These are phyloP conservation scores for Elgaria multicarinata DNA, from an alignment of 2,113 vertebrate species.

Conservation along the genomic window DNA sequence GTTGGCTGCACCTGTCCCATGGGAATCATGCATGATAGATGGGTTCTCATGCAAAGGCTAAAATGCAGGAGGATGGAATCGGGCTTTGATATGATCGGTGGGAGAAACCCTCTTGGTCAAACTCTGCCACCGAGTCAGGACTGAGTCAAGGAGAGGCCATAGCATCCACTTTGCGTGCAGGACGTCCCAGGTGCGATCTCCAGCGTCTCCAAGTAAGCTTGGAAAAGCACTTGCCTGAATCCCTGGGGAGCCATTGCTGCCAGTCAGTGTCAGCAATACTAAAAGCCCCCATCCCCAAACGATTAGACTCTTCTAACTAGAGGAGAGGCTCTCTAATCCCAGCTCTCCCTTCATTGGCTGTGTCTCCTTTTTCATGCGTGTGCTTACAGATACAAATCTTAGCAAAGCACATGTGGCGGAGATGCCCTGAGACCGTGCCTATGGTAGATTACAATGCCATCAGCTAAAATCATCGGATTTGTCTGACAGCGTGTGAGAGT, in stretches of 20 bases:
- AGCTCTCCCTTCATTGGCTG: too few species aligned
- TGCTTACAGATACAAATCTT: conserved; percentile 38
- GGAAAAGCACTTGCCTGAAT: too few species aligned
- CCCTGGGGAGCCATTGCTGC: too few species aligned
- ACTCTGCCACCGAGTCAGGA: neutral
- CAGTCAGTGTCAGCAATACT: too few species aligned
- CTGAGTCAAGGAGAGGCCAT: too few species aligned
- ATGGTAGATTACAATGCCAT: conserved; percentile 49
- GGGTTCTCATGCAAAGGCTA: neutral
- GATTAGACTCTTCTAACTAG: neutral
- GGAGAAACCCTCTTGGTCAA: neutral
- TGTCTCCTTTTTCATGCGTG: neutral
- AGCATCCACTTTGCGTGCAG: too few species aligned
- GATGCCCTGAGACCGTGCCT: conserved; percentile 45
- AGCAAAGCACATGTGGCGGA: conserved; percentile 29
- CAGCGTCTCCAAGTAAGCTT: too few species aligned
- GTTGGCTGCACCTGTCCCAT: neutral
- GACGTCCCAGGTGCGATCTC: too few species aligned
- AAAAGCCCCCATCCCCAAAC: too few species aligned
- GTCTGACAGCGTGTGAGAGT: neutral
- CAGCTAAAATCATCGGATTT: conserved; percentile 57
- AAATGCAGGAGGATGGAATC: too few species aligned
- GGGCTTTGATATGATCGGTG: neutral
- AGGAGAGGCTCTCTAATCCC: neutral
- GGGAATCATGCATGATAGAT: neutral